These are phyloP conservation scores for Halcyon chelicuti DNA, from an alignment of 2,797 vertebrate genomes.

Conservation along the genomic window DNA sequence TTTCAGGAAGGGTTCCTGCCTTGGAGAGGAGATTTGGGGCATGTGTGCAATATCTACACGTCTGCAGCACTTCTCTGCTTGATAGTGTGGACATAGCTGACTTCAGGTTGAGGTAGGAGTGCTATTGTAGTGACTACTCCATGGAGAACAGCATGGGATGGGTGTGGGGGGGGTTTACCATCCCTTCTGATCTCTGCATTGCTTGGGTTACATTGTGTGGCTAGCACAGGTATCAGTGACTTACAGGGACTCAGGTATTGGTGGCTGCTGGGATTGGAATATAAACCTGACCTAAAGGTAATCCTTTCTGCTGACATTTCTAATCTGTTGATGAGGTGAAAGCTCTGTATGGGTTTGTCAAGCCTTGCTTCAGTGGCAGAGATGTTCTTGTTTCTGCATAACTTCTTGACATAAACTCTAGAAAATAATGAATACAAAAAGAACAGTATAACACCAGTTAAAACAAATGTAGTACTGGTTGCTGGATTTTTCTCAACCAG, in stretches of 20 bases:
- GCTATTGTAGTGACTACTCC: not conserved
- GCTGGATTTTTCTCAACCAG: not conserved
- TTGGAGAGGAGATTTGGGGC: not conserved
- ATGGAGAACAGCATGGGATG: not conserved
- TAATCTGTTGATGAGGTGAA: not conserved
- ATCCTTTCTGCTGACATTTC: not conserved
- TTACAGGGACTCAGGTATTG: accelerated
- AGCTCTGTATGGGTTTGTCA: not conserved
- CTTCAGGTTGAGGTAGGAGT: not conserved
- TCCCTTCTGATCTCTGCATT: not conserved
- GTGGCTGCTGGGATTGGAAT: not conserved
- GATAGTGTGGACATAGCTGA: accelerated
- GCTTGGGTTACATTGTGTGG: not conserved
- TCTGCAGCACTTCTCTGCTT: not conserved
- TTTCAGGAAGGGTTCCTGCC: not conserved
- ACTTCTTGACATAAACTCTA: not conserved
- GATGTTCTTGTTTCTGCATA: not conserved
- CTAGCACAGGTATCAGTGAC: not conserved
- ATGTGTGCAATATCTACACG: accelerated
- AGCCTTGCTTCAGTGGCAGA: not conserved
- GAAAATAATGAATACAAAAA: not conserved
- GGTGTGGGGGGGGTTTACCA: accelerated
- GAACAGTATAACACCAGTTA: not conserved
- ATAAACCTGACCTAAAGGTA: not conserved
- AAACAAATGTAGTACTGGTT: not conserved